phyloP scores from a whole-genome alignment of 2,113 vertebrate species.

The Rousettus leschenaultii region DNA sequence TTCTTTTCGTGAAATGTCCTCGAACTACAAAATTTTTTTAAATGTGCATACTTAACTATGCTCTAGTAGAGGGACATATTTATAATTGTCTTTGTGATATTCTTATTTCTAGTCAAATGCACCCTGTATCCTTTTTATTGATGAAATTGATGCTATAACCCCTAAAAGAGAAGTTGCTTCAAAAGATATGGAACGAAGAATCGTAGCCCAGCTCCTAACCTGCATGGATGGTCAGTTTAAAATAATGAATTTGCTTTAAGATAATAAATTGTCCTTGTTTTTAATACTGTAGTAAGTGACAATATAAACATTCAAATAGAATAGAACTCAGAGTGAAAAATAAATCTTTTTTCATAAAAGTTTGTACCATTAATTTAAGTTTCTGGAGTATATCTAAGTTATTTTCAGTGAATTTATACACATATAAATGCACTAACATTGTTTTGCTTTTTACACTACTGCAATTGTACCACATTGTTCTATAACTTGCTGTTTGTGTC shows the following conservation, averaged over 20 bases:
- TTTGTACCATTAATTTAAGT: not conserved
- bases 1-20: not conserved
- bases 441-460: not conserved
- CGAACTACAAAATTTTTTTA: constrained; percentile 13
- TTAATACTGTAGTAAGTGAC: not conserved
- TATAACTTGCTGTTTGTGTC: not conserved
- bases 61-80: not conserved
- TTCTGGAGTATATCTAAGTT: not conserved
- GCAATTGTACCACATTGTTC: not conserved
- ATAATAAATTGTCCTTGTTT: not conserved
- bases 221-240: constrained; percentile 95
- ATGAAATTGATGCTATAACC: constrained; percentile 97
- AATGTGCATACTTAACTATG: not conserved
- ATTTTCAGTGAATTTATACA: not conserved
- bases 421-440: not conserved
- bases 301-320: not conserved
- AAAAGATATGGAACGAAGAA: constrained; percentile 98
- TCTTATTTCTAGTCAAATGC: constrained; percentile 83
- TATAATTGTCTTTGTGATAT: not conserved
- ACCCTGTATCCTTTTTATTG: constrained; percentile 97
- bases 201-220: constrained; percentile 96
- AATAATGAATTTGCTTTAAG: not conserved
- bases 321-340: not conserved
- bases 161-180: constrained; percentile 97
- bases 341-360: not conserved